Evolutionary conservation across 2,113 vertebrate genomes (phyloP).

Genomic region (Thermophis baileyi): DNA sequence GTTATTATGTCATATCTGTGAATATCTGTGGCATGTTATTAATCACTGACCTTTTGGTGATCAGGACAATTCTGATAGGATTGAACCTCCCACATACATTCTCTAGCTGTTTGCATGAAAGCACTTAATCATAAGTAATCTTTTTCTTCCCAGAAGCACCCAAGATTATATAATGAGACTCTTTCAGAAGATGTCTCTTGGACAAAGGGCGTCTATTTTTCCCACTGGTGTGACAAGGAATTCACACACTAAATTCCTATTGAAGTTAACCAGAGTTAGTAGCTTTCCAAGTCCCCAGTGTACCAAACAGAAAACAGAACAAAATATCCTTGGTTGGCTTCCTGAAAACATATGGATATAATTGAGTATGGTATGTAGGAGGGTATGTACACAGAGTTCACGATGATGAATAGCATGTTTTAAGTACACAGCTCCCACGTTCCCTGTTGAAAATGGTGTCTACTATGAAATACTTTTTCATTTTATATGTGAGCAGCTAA

Average conservation of each 20-base stretch:
- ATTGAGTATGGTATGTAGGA: slow-evolving; percentile 35
- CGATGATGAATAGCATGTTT: slow-evolving; percentile 28
- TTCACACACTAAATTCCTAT: slow-evolving; percentile 32
- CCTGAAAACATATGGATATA: slow-evolving; percentile 16
- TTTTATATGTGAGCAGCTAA: slow-evolving; percentile 6
- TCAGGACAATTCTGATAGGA: slow-evolving; percentile 23
- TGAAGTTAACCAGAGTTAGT: slow-evolving; percentile 37
- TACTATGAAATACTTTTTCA: slow-evolving; percentile 17
- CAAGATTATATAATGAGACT: slow-evolving; percentile 50
- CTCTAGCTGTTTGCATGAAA: slow-evolving; percentile 46
- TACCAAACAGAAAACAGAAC: slow-evolving; percentile 1
- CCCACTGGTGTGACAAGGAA: slow-evolving; percentile 21
- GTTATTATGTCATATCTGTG: not conserved
- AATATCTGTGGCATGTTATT: slow-evolving; percentile 10
- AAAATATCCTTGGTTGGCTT: slow-evolving; percentile 10
- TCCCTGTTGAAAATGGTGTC: slow-evolving; percentile 38
- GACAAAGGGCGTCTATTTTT: slow-evolving; percentile 50
- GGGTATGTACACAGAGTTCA: not conserved
- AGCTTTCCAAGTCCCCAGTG: slow-evolving; percentile 14
- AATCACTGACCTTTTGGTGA: slow-evolving; percentile 30
- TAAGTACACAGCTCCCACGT: slow-evolving; percentile 8
- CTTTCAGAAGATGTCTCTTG: slow-evolving; percentile 57
- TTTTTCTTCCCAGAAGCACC: slow-evolving; percentile 50
- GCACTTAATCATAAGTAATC: slow-evolving; percentile 40
- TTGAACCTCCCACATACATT: slow-evolving; percentile 48